Evolutionary conservation across 1,140 invertebrate species (phyloP).

Genomic region (Rhagoletis zephyria): DNA sequence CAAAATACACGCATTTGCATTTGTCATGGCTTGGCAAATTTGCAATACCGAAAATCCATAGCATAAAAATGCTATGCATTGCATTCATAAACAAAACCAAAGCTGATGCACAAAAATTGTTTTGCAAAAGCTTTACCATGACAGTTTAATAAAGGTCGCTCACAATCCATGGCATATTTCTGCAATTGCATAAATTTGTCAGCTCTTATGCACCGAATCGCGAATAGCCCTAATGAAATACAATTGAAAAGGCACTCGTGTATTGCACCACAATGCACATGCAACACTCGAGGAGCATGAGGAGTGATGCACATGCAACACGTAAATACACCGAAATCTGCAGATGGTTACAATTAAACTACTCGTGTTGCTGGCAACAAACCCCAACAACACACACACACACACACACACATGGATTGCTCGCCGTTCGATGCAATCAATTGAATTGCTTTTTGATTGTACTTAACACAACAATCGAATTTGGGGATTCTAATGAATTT

Average conservation of each 20-base stretch:
- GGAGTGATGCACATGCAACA: neutral
- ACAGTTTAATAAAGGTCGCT: too few species aligned
- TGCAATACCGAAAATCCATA: too few species aligned
- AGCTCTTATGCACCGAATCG: too few species aligned
- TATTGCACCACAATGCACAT: neutral
- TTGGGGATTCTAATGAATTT: neutral
- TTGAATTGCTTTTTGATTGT: neutral
- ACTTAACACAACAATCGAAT: neutral
- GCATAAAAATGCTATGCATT: too few species aligned
- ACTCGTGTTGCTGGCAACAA: neutral
- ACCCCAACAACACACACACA: neutral
- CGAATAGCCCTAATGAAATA: too few species aligned
- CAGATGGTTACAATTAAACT: neutral
- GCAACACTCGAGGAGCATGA: neutral
- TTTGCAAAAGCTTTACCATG: too few species aligned
- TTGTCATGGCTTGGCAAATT: too few species aligned
- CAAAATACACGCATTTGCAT: too few species aligned
- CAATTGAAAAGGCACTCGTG: neutral
- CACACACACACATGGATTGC: neutral
- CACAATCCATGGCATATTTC: too few species aligned
- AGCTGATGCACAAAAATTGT: too few species aligned
- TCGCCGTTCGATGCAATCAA: neutral
- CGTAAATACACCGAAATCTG: neutral
- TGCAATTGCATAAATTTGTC: too few species aligned
- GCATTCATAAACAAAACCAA: too few species aligned